Base-by-base conservation (phyloP, 2,113 vertebrate genomes). In the Sakesphorus luctuosus region DNA sequence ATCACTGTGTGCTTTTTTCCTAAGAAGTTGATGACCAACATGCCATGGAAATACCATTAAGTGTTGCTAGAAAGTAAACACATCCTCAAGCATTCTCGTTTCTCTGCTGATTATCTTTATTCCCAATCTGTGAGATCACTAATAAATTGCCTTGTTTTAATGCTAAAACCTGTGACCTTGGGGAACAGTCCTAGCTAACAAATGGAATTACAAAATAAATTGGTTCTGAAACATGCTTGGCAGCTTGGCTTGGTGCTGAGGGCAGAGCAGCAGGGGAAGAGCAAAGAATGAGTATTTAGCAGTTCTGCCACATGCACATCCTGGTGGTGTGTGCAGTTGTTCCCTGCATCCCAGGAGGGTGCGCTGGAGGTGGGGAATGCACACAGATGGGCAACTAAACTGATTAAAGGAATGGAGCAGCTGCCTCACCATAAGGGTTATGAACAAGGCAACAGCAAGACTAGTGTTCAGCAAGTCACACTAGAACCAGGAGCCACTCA, bases 61-160 rank as follows among this genome's bases (percentile, higher is more conserved):
- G 18, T 74, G 28, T 46, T 92, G 43, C 46, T 62, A 46, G 23
- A 80, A 89, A 89, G 31, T 25, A 84, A 89, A 63, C 29, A 67
- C 10, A n/a, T 61, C 82, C 74, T 93, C 90, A 61, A 56, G 58
- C 25, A 75, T 25, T 76, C 36, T 49, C 31, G 9, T 40, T 91
- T 47, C 29, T 93, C 52, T 83, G 33, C 56, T 89, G 35, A 13
- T 93, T 82, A 87, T 75, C 81, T 91, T 72, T 76, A 95, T 67
- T 87, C 47, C 79, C 52, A 75, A 26, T 90, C 84, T 82, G 35
- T 17, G 17, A 91, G 33, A 89, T 87, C 74, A 93, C 33, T 81
- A 78, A 94, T 82, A 18, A 81, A n/a, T 52, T 86, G 50, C 44
- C 75, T 56, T 67, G 84, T 94, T 95, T 89, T 94, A 79, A 95